These are phyloP conservation scores for Bradypus variegatus DNA, from an alignment of 2,797 vertebrate genomes.

Conservation along the genomic window DNA sequence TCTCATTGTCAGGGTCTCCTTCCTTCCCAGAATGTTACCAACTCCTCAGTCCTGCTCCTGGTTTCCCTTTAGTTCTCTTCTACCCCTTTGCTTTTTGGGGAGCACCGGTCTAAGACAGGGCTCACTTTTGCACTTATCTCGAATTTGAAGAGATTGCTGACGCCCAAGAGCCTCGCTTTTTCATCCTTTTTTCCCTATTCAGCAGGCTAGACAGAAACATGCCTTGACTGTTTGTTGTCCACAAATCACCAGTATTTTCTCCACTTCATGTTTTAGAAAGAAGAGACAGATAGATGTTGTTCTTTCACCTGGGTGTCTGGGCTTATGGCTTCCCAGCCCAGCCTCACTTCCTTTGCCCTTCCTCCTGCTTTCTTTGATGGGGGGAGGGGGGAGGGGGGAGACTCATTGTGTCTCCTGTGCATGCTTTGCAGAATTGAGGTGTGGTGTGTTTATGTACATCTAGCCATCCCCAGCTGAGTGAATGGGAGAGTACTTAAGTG, in stretches of 20 bases:
- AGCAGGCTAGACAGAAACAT: constrained; percentile 66
- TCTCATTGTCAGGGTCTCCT: constrained; percentile 38
- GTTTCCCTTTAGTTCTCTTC: constrained; percentile 49
- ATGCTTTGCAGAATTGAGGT: constrained; percentile 57
- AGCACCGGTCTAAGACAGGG: constrained; percentile 64
- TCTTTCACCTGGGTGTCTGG: constrained; percentile 62
- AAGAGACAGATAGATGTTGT: constrained; percentile 52
- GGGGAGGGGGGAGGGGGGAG: constrained; percentile 35
- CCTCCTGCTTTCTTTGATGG: constrained; percentile 45
- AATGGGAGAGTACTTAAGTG: constrained; percentile 31
- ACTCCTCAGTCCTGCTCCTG: constrained; percentile 20
- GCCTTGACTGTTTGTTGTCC: constrained; percentile 44
- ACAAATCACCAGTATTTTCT: constrained; percentile 53
- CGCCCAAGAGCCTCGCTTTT: constrained; percentile 70
- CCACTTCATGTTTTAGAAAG: constrained; percentile 53
- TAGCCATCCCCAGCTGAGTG: constrained; percentile 39
- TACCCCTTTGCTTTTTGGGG: constrained; percentile 42
- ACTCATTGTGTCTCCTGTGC: constrained; percentile 55
- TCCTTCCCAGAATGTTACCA: constrained; percentile 20
- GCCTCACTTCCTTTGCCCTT: constrained; percentile 37
- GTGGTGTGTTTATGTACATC: constrained; percentile 50
- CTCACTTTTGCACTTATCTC: constrained; percentile 68
- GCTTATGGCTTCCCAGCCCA: constrained; percentile 31
- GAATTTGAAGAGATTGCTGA: constrained; percentile 71
- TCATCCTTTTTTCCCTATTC: constrained; percentile 65